Base-by-base conservation (phyloP, 2,113 vertebrate genomes). In the Lonchura striata region DNA sequence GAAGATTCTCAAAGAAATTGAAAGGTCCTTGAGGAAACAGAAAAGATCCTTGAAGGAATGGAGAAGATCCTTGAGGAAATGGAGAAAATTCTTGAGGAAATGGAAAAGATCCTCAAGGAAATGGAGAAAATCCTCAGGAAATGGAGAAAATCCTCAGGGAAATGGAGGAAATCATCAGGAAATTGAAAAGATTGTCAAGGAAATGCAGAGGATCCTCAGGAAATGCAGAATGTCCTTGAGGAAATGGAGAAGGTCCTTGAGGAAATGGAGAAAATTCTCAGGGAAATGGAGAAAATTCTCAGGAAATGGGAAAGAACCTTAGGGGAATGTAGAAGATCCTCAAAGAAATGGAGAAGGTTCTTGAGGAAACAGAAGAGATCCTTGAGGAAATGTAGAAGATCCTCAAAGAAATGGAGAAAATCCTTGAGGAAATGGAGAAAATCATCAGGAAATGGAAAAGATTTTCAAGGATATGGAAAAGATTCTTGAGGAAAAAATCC, bases 321-420 rank as follows among this genome's bases (percentile, higher is more conserved):
- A 27, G 7, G 16, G 33, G n/a, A 47, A 66, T 25, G 15, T 31
- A 47, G 30, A 31, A 6, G 39, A 60, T 35, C 33, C 42, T 37
- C 1, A 11, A 24, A 12, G 72, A 60, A 31, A 25, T 41, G 41
- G 41, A 41, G 12, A 41, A 79, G 41, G 50, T 46, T 9, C 41
- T 47, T 0, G 3, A 47, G 15, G 20, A 39, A 44, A 44, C 22
- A 9, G 39, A 64, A 3, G 30, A 50, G 2, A 14, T 28, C 13
- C 18, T 70, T 1, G 2, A 53, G 6, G 11, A 52, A 39, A 22
- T 31, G 20, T 12, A 31, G 7, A 52, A 31, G 3, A 18, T 61
- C 16, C 35, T 27, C 11, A 60, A 53, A 6, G 11, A 52, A 39
- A 22, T 23, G 15, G 16, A 31, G 5, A 52, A 31, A 4, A 7